phyloP scores from a whole-genome alignment of 1,140 invertebrate species.

The Maconellicoccus hirsutus region DNA sequence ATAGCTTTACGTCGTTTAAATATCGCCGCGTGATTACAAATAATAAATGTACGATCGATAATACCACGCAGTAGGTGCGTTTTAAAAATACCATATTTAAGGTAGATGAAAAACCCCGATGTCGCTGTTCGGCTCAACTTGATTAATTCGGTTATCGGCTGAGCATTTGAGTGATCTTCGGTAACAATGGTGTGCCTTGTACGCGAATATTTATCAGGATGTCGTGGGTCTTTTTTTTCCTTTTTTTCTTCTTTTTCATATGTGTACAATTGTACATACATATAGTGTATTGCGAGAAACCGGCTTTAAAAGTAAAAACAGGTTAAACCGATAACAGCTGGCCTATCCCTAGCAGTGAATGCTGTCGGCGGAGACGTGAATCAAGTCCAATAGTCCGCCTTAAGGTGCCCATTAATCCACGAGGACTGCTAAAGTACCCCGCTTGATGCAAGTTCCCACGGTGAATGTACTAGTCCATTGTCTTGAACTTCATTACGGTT shows the following conservation, averaged over 20 bases:
- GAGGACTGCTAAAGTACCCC: not conserved
- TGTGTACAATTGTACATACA: not conserved
- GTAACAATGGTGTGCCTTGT: not conserved
- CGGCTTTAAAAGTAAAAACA: not conserved
- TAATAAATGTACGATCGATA: too few species aligned
- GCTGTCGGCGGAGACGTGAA: slow-evolving; percentile 12
- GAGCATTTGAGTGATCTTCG: not conserved
- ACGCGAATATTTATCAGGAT: not conserved
- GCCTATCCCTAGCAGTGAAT: slow-evolving; percentile 2
- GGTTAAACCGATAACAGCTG: slow-evolving; percentile 15
- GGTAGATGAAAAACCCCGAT: too few species aligned
- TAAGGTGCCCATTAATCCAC: slow-evolving; percentile 18
- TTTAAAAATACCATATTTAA: too few species aligned
- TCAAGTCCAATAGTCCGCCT: slow-evolving; percentile 19
- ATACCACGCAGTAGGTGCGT: too few species aligned
- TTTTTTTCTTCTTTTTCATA: not conserved
- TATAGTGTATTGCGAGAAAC: not conserved
- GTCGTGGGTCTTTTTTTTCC: not conserved
- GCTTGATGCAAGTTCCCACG: not conserved
- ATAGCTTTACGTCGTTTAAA: too few species aligned
- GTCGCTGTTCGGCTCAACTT: too few species aligned
- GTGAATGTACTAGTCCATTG: slow-evolving; percentile 11
- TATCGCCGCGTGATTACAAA: too few species aligned
- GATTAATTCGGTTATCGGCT: not conserved
- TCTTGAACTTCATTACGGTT: slow-evolving; percentile 19